Base-by-base conservation (phyloP, 2,888 invertebrate species). In the Teleiodes luculella region DNA sequence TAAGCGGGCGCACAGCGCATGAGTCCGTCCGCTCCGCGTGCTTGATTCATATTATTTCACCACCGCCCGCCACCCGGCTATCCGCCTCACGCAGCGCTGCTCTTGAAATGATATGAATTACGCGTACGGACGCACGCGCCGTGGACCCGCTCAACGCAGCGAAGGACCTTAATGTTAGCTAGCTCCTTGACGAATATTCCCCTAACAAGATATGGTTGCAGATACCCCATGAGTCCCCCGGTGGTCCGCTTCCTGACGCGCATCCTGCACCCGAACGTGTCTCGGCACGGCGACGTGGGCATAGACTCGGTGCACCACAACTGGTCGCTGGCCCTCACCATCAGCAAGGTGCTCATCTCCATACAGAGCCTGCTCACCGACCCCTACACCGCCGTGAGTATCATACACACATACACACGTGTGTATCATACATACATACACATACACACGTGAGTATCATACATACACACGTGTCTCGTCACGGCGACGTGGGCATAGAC, bases 221-320 rank as follows among this genome's bases (percentile, higher is more conserved):
- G 36, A 62, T 97, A 98, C 86, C 98, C 98, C 0, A 94, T 98
- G 94, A 92, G 93, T 64, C 98, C 98, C 13, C 98, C 98, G 0
- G 93, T 95, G 54, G 97, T 98, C 0, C 91, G 97, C 16, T 98
- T 98, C 88, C 91, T 98, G 57, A 98, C 98, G 0, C 96, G 95
- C 82, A 96, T 98, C 65, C 92, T 97, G 69, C 98, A 98, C 86
- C 98, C 98, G 5, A 98, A 98, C 86, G 95, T 98, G 53, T 97
- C 97, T 2, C 92, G 97, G 0, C 98, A 98, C 82, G 98, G 98
- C 2, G 97, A 98, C 84, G 96, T 98, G 48, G 98, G 98, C 56
- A 95, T 98, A 61, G 98, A 98, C 88, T 97, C 96, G 8, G 96
- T 98, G 66, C 96, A 96, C 70, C 96, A 97, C 86, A 98, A 98